Evolutionary conservation across 2,888 invertebrate genomes (phyloP).

Genomic region (Anodontia alba): DNA sequence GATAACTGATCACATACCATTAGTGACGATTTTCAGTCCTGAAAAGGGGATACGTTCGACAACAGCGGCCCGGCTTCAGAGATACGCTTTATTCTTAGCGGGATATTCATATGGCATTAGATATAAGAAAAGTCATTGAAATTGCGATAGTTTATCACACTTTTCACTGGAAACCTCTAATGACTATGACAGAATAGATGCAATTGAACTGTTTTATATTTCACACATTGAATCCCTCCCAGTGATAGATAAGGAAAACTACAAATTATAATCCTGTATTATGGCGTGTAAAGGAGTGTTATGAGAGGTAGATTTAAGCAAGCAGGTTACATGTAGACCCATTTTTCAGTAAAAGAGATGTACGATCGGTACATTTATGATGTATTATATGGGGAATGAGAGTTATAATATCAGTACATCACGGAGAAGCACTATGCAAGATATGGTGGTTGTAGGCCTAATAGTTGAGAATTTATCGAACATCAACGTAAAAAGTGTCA

Average conservation of each 20-base stretch:
- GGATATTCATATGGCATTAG: conserved; percentile 34
- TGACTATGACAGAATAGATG: conserved; percentile 13
- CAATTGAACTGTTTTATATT: conserved; percentile 29
- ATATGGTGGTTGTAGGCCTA: no score
- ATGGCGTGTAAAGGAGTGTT: conserved; percentile 37
- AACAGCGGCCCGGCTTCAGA: conserved; percentile 42
- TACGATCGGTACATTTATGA: conserved; percentile 58
- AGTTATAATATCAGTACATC: no score
- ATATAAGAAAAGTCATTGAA: conserved; percentile 41
- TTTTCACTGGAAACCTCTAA: conserved; percentile 26
- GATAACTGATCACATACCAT: conserved; percentile 60
- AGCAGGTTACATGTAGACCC: not conserved
- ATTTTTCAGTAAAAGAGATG: conserved; percentile 25
- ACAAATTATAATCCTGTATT: conserved; percentile 42
- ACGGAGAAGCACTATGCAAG: no score
- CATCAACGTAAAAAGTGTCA: no score
- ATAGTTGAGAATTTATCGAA: no score
- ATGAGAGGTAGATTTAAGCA: conserved; percentile 32
- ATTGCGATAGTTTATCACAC: conserved; percentile 47
- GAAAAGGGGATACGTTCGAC: conserved; percentile 54
- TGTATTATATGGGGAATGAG: conserved; percentile 67
- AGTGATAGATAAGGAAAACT: conserved; percentile 30
- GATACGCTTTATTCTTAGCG: conserved; percentile 34
- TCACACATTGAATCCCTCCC: conserved; percentile 74
- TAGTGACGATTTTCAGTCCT: conserved; percentile 54